These are phyloP conservation scores for Gortyna flavago DNA, from an alignment of 2,888 invertebrate genomes.

Conservation along the genomic window DNA sequence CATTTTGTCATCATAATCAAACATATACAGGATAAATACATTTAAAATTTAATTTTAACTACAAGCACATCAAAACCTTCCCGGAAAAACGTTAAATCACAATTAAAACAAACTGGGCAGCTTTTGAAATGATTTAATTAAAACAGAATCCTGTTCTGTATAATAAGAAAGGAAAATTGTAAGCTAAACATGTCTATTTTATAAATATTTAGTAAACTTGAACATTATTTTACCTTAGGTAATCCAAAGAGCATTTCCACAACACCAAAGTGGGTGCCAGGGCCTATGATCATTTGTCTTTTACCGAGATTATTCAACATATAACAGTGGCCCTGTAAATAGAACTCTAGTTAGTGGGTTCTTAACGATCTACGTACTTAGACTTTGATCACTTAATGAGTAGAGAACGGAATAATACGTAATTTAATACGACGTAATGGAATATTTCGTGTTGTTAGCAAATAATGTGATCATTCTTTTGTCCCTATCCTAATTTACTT, in stretches of 20 bases:
- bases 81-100: not conserved
- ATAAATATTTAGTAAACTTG: not conserved
- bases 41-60: not conserved
- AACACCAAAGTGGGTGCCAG: constrained; percentile 83
- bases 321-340: constrained; percentile 84
- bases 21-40: not conserved
- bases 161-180: not conserved
- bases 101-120: constrained; percentile 3
- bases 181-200: not conserved
- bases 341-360: not conserved
- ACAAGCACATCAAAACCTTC: not conserved
- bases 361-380: constrained; percentile 16
- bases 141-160: constrained; percentile 3
- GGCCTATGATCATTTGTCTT: constrained; percentile 75
- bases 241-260: constrained; percentile 88
- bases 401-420: not conserved
- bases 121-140: constrained; percentile 1
- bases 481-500: not conserved
- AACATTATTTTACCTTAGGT: constrained; percentile 79
- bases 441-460: not conserved
- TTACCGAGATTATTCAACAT: constrained; percentile 78
- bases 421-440: not conserved
- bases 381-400: constrained; percentile 25
- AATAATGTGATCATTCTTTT: not conserved
- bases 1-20: not conserved